A percentile compares a stretch with the other conserved stretches of the same genome.
These are phyloP conservation scores for Bungarus multicinctus DNA, from an alignment of 2,113 vertebrate genomes.

Conservation along the genomic window DNA sequence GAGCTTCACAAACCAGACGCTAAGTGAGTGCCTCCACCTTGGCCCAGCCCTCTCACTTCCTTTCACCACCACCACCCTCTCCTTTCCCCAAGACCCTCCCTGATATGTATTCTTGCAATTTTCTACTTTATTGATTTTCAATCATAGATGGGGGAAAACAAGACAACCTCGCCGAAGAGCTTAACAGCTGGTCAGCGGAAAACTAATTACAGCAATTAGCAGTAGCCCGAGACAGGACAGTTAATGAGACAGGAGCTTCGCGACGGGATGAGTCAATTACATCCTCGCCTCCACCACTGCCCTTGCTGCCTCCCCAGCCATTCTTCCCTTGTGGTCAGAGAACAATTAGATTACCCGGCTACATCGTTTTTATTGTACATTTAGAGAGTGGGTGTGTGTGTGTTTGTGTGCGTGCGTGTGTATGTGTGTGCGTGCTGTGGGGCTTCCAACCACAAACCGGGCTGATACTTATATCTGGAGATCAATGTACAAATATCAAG, in stretches of 20 bases:
- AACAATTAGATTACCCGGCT: slow-evolving; percentile 13
- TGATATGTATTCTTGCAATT: slow-evolving; percentile 1
- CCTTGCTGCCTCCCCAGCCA: not conserved
- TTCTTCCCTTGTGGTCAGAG: not conserved
- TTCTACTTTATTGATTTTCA: slow-evolving; percentile 13
- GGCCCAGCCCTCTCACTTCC: not conserved
- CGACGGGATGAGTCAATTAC: slow-evolving; percentile 2
- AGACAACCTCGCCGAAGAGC: not conserved
- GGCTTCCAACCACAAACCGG: not conserved
- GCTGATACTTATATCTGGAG: not conserved
- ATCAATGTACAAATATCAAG: not conserved
- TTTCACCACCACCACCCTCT: fast-evolving
- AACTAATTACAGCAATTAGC: not conserved
- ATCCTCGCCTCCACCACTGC: not conserved
- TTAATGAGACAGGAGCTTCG: not conserved
- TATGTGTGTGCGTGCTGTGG: too few species aligned
- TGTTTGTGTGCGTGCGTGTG: too few species aligned
- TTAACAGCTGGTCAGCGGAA: not conserved
- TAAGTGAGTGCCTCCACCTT: not conserved
- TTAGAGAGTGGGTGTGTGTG: not conserved
- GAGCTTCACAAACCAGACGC: fast-evolving
- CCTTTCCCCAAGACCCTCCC: not conserved
- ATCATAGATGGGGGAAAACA: not conserved
- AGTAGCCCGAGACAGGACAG: not conserved
- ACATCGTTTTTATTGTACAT: not conserved